A percentile compares a stretch with the other conserved stretches of the same genome.
Evolutionary conservation across 2,888 invertebrate species (phyloP).

Genomic region (Phymatocera aterrima): DNA sequence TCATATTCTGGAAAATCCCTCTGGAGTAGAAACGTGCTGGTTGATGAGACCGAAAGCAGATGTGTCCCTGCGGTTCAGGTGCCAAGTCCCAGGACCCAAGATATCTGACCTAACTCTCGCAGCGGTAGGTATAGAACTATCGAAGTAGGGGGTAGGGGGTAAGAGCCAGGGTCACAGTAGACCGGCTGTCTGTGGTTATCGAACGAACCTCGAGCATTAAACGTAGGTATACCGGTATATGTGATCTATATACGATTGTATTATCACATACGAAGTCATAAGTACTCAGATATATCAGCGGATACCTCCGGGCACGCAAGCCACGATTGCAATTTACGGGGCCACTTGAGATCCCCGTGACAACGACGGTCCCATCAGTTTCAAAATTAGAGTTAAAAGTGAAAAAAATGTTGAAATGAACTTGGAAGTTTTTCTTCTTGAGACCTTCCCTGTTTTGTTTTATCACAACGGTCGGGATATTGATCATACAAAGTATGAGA

Average conservation of each 20-base stretch:
- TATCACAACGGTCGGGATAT: too few species aligned
- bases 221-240: not conserved
- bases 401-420: too few species aligned
- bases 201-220: constrained; percentile 14
- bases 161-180: constrained; percentile 2
- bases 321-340: too few species aligned
- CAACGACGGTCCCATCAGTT: too few species aligned
- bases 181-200: constrained; percentile 22
- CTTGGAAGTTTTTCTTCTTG: too few species aligned
- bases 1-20: constrained; percentile 20
- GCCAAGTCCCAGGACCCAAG: constrained; percentile 9
- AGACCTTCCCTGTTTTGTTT: too few species aligned
- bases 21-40: constrained; percentile 30
- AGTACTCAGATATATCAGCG: not conserved
- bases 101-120: constrained; percentile 24
- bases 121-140: not conserved
- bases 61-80: constrained; percentile 15
- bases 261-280: not conserved
- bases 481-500: too few species aligned
- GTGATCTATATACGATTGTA: not conserved
- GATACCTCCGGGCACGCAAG: too few species aligned
- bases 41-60: constrained; percentile 29
- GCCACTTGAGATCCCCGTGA: too few species aligned
- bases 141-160: not conserved
- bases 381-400: too few species aligned